These are phyloP conservation scores for Epizoanthus fatuus DNA, from an alignment of 92 coral and sea anemone genomes.

Conservation along the genomic window DNA sequence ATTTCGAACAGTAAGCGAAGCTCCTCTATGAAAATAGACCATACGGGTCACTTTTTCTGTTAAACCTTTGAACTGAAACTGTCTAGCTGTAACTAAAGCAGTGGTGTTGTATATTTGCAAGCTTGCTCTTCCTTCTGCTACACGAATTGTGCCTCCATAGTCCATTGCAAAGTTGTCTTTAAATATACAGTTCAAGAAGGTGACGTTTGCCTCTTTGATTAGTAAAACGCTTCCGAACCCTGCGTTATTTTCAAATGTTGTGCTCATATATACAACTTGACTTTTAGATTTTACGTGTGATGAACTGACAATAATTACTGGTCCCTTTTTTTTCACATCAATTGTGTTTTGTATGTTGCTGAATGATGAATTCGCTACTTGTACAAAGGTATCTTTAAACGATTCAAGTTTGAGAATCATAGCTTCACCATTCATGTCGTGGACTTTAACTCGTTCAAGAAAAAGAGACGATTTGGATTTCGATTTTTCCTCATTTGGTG, in stretches of 20 bases:
- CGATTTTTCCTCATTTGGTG: too few species aligned
- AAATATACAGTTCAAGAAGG: conserved; percentile 39
- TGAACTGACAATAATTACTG: neutral
- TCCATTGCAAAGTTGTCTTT: conserved; percentile 40
- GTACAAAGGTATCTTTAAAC: too few species aligned
- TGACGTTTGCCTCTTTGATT: conserved; percentile 13
- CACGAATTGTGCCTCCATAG: conserved; percentile 36
- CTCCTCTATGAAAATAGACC: too few species aligned
- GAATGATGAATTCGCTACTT: too few species aligned
- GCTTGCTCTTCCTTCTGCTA: conserved; percentile 31
- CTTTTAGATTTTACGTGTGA: neutral
- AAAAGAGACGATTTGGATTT: neutral
- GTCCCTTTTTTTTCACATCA: neutral
- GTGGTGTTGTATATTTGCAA: conserved; percentile 21
- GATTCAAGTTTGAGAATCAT: too few species aligned
- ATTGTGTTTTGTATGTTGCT: neutral
- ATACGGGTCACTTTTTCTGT: too few species aligned
- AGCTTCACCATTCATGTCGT: too few species aligned
- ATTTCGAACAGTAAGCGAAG: conserved; percentile 20
- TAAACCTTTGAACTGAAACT: too few species aligned
- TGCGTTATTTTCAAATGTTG: conserved; percentile 34
- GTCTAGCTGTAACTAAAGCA: neutral
- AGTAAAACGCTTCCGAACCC: conserved; percentile 42
- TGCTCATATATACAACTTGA: neutral
- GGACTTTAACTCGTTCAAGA: too few species aligned